These are phyloP conservation scores for Drosophila burlai DNA, from an alignment of 1,140 invertebrate species.

Conservation along the genomic window DNA sequence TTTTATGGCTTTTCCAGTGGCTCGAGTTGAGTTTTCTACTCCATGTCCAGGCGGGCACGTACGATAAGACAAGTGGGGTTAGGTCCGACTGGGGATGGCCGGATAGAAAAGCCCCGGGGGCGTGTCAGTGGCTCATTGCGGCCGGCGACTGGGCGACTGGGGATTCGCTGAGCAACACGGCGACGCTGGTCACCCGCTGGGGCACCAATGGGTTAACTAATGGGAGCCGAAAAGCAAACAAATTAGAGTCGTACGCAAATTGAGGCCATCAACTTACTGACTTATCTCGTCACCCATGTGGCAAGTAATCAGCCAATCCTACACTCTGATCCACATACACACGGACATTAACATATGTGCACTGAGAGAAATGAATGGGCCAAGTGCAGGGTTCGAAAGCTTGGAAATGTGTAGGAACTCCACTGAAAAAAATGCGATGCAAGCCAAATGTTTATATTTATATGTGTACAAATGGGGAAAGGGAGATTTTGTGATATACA, in stretches of 20 bases:
- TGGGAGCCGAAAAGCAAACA: slow-evolving; percentile 41
- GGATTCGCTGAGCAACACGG: slow-evolving; percentile 26
- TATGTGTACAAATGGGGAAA: neutral
- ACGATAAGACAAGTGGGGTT: slow-evolving; percentile 31
- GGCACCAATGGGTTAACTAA: slow-evolving; percentile 46
- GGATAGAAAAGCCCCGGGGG: slow-evolving; percentile 18
- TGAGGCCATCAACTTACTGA: slow-evolving; percentile 50
- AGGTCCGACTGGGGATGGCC: slow-evolving; percentile 22
- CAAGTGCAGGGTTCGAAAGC: slow-evolving; percentile 11
- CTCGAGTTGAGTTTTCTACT: slow-evolving; percentile 7
- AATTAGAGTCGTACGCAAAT: slow-evolving; percentile 51
- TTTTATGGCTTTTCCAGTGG: slow-evolving; percentile 14
- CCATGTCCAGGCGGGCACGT: slow-evolving; percentile 34
- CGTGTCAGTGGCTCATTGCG: slow-evolving; percentile 28
- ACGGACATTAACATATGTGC: slow-evolving; percentile 11
- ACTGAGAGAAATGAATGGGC: slow-evolving; percentile 22
- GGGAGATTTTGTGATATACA: neutral
- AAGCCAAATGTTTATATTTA: slow-evolving; percentile 12
- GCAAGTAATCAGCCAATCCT: slow-evolving; percentile 32
- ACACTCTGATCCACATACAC: slow-evolving; percentile 23
- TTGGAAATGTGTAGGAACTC: slow-evolving; percentile 14
- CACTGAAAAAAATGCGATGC: slow-evolving; percentile 16
- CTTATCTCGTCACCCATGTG: slow-evolving; percentile 44
- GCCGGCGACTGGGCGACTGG: slow-evolving; percentile 16
- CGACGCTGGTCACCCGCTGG: slow-evolving; percentile 36